These are phyloP conservation scores for Cyrtodaria siliqua DNA, from an alignment of 2,888 invertebrate genomes.

Conservation along the genomic window DNA sequence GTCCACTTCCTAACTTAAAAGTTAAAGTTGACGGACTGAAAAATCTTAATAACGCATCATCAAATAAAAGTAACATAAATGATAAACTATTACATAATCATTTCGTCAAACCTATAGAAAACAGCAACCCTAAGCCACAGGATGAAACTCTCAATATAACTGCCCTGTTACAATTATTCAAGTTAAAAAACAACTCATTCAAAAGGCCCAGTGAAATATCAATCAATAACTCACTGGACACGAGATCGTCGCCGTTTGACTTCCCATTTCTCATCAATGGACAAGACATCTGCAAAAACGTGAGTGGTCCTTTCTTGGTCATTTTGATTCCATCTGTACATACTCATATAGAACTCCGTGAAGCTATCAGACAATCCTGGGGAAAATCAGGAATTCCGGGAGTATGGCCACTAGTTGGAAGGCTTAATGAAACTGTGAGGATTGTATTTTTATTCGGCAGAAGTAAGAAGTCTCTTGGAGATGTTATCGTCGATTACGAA, in stretches of 20 bases:
- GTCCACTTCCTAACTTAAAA: too few species aligned
- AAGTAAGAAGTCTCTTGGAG: conserved; percentile 27
- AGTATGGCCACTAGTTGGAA: conserved; percentile 59
- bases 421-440: conserved; percentile 46
- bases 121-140: too few species aligned
- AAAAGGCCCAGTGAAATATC: too few species aligned
- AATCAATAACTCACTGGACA: too few species aligned
- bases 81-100: too few species aligned
- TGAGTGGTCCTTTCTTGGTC: conserved; percentile 58
- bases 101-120: too few species aligned
- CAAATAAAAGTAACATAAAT: too few species aligned
- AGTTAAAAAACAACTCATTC: too few species aligned
- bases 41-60: too few species aligned
- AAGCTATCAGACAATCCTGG: conserved; percentile 72
- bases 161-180: too few species aligned
- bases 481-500: conserved; percentile 52
- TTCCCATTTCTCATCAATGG: conserved; percentile 43
- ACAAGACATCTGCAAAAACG: conserved; percentile 34
- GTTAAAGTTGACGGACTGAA: too few species aligned
- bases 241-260: conserved; percentile 31
- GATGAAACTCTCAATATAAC: too few species aligned
- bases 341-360: conserved; percentile 62
- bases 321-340: conserved; percentile 67
- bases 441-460: conserved; percentile 68
- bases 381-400: conserved; percentile 64